Percentiles rank a stretch among this genome's conserved stretches.
Conservation (phyloP, 2,888 invertebrate genomes). For the Seira musarum region DNA sequence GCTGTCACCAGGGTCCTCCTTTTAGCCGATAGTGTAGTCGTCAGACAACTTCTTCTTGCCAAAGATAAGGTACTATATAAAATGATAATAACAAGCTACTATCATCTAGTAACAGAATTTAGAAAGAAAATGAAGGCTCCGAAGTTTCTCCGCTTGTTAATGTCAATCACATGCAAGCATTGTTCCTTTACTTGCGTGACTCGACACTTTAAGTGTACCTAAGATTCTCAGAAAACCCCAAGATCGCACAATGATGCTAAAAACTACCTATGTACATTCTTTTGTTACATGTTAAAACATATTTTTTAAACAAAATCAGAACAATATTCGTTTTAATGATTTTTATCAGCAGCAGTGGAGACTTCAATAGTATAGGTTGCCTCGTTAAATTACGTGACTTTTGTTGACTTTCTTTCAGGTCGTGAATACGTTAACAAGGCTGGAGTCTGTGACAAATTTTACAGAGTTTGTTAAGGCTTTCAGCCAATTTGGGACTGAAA, state of each 20-base stretch:
- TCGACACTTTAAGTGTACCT: no score
- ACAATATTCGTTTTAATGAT: no score
- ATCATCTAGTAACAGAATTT: not conserved
- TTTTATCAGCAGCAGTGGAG: no score
- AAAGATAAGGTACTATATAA: conserved; percentile 90
- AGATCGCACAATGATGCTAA: no score
- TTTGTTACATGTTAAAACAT: no score
- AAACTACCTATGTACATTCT: no score
- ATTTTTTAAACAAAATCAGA: no score
- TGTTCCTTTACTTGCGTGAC: no score
- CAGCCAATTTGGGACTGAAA: conserved; percentile 98
- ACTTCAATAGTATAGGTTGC: not conserved
- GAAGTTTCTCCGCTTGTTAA: no score
- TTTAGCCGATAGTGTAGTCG: conserved; percentile 97
- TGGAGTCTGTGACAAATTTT: conserved; percentile 91
- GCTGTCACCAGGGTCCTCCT: conserved; percentile 96
- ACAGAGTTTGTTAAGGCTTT: conserved; percentile 97
- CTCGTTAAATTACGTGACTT: not conserved
- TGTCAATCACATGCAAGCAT: no score
- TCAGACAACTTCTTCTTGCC: conserved; percentile 94
- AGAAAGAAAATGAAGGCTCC: conserved; percentile 1
- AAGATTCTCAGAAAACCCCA: no score
- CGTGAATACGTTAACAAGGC: conserved; percentile 85
- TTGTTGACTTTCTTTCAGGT: conserved; percentile 75
- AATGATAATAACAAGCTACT: not conserved